Evolutionary conservation across 2,113 vertebrate species (phyloP).

Genomic region (Pristiophorus japonicus): DNA sequence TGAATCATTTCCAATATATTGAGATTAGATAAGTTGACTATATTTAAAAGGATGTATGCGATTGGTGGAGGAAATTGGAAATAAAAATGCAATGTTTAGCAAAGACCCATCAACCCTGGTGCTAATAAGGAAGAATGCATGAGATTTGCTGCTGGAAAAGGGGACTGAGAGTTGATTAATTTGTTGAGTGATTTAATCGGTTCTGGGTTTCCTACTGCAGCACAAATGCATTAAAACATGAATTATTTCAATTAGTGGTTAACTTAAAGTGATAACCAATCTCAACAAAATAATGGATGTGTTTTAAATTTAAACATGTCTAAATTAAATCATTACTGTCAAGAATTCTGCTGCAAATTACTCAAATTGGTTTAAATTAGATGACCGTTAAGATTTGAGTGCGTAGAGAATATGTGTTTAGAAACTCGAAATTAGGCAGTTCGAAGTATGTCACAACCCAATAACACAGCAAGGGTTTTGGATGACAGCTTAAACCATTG

Average conservation of each 20-base stretch:
- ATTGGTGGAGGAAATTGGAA: not conserved
- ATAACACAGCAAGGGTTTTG: not conserved
- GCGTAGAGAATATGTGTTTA: not conserved
- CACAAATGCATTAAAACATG: conserved; percentile 28
- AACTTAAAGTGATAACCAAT: conserved; percentile 21
- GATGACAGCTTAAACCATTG: conserved; percentile 4
- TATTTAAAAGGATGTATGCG: not conserved
- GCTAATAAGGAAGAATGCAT: not conserved
- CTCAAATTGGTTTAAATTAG: conserved; percentile 30
- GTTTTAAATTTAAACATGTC: conserved; percentile 17
- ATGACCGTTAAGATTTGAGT: conserved; percentile 25
- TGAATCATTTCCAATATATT: not conserved
- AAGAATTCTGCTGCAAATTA: conserved; percentile 22
- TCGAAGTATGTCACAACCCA: not conserved
- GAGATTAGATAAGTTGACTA: not conserved
- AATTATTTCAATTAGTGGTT: conserved; percentile 33
- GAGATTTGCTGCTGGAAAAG: not conserved
- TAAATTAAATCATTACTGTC: conserved; percentile 26
- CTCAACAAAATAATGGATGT: conserved; percentile 25
- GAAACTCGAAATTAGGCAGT: not conserved
- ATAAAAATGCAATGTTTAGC: not conserved
- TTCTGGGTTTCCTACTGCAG: conserved; percentile 22
- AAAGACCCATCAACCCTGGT: not conserved
- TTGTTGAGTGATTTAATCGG: conserved; percentile 12
- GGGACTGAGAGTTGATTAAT: not conserved